Base-by-base conservation (phyloP, 1,140 invertebrate species). In the Telenomus remus region DNA sequence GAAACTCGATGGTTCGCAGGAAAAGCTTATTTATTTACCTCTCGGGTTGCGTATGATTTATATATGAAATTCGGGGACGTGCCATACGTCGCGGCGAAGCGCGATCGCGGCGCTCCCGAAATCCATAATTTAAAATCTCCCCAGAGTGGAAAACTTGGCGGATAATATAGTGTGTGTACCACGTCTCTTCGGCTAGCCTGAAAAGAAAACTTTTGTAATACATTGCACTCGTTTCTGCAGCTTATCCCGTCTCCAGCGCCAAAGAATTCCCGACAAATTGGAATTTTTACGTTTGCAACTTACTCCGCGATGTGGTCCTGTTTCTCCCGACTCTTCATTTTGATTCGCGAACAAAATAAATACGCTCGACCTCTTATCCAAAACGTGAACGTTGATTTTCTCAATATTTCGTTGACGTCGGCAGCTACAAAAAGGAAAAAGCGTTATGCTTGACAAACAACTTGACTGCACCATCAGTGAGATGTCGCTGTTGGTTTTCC, bases 41-140 rank as follows among this genome's bases (percentile, higher is more conserved):
- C 70, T 63, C 76, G 76, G 71, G 76, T 70, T 78, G 76, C 76
- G 70, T 66, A 78, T 75, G 76, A 78, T 78, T 75, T 78, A 78
- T 78, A 78, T 74, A 78, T 74, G 76, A 78, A 78, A 78, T 78
- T 78, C 76, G 76, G 76, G 76, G 76, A 74, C 76, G 77, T 73
- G 72, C 76, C 76, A 80, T 78, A 80, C 73, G 73, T 76, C 72
- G 79, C 81, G 79, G 79, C 79, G 76, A 68, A 59, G 74, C 70
- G 72, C 51, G 73, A 80, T 70, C 76, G 66, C 60, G 47, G 64
- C 65, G 46, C 78, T 76, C 79, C 78, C 79, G 82, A 84, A 85
- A 87, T 87, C 85, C 83, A 86, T 86, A 86, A 85, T 86, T 87
- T 86, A 86, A 86, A 83, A 86, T 86, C 86, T 80, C 81, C 70